Percentiles rank a stretch among this genome's conserved stretches.
phyloP scores from a whole-genome alignment of 2,797 vertebrate genomes.

The Neostethus bicornis region DNA sequence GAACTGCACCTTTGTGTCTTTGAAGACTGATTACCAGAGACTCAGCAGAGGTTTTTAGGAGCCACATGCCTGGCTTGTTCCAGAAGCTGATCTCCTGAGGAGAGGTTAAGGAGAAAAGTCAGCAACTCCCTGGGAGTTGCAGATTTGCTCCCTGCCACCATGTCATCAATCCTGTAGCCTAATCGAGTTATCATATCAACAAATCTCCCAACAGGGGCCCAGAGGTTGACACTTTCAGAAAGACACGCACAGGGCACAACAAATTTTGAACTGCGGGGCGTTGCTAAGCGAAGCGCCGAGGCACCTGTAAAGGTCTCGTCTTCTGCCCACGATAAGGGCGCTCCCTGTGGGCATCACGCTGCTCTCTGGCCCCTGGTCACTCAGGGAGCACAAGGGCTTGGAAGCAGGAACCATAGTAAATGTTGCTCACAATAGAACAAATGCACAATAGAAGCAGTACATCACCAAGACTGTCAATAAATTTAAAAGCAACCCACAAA shows the following conservation, averaged over 20 bases:
- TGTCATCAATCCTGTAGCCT: slow-evolving; percentile 68
- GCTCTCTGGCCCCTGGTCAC: slow-evolving; percentile 69
- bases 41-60: slow-evolving; percentile 54
- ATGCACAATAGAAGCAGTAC: slow-evolving; percentile 81
- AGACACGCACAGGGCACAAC: slow-evolving; percentile 82
- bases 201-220: slow-evolving; percentile 78
- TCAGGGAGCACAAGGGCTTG: slow-evolving; percentile 57
- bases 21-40: slow-evolving; percentile 53
- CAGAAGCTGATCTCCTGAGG: slow-evolving; percentile 55
- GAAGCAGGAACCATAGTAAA: slow-evolving; percentile 77
- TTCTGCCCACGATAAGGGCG: slow-evolving; percentile 77
- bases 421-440: slow-evolving; percentile 71
- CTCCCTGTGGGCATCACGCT: slow-evolving; percentile 75
- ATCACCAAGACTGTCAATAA: slow-evolving; percentile 84
- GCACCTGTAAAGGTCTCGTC: slow-evolving; percentile 79
- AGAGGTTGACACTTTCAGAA: slow-evolving; percentile 78
- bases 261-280: slow-evolving; percentile 93
- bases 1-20: slow-evolving; percentile 43
- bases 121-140: slow-evolving; percentile 51
- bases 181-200: slow-evolving; percentile 93
- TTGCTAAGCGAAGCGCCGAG: slow-evolving; percentile 78
- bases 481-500: slow-evolving; percentile 83
- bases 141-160: slow-evolving; percentile 60
- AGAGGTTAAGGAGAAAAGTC: slow-evolving; percentile 65
- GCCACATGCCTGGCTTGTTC: slow-evolving; percentile 66